These are phyloP conservation scores for Hiodon alosoides DNA, from an alignment of 2,113 vertebrate species.

Conservation along the genomic window DNA sequence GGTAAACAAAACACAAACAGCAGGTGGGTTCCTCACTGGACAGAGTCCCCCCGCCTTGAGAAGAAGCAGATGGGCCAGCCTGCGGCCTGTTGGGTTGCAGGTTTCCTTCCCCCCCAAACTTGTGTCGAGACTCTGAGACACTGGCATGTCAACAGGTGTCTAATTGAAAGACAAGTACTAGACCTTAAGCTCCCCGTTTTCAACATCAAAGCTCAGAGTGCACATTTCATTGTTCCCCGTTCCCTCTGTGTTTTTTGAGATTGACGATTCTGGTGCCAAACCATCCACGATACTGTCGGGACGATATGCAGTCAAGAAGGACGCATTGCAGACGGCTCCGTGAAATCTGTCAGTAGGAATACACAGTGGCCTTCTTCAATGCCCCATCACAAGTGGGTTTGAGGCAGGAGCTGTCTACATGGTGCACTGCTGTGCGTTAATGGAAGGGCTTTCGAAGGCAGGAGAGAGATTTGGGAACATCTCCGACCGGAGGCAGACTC, in stretches of 20 bases:
- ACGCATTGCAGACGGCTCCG: slow-evolving; percentile 1
- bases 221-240: background rate
- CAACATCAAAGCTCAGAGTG: too few species aligned
- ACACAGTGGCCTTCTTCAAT: background rate
- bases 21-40: background rate
- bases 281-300: too few species aligned
- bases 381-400: background rate
- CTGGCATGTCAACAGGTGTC: too few species aligned
- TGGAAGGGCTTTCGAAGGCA: background rate
- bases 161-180: too few species aligned
- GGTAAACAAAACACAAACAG: slow-evolving; percentile 1
- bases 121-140: too few species aligned
- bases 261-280: background rate
- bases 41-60: background rate
- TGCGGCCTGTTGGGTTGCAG: background rate
- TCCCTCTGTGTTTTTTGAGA: background rate
- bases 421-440: background rate
- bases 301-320: background rate
- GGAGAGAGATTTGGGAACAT: background rate
- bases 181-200: too few species aligned
- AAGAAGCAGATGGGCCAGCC: background rate
- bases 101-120: background rate
- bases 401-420: background rate
- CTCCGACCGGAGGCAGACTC: background rate
- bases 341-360: background rate